phyloP scores from a whole-genome alignment of 2,888 invertebrate genomes.

The Drosophila mercatorum region DNA sequence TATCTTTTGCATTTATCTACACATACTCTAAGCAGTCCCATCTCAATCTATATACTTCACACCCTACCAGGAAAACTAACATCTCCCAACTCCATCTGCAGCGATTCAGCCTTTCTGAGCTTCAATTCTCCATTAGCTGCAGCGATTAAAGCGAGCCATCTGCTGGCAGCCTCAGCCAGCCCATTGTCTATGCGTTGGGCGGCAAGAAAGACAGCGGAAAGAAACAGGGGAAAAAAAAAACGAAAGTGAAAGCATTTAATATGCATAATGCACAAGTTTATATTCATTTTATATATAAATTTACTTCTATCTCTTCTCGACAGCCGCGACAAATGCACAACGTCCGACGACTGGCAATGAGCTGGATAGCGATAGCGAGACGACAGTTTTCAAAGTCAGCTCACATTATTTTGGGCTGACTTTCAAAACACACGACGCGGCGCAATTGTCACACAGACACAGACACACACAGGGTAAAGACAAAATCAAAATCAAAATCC shows the following conservation, averaged over 20 bases:
- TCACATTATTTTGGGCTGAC: slow-evolving; percentile 40
- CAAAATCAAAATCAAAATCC: slow-evolving; percentile 18
- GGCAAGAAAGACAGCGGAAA: background rate
- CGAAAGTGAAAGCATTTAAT: slow-evolving; percentile 81
- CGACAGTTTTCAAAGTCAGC: slow-evolving; percentile 37
- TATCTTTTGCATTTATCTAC: background rate
- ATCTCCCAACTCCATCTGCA: background rate
- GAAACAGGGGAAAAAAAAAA: slow-evolving; percentile 30
- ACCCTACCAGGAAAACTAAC: background rate
- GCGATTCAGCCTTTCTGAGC: slow-evolving; percentile 3
- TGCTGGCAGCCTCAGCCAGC: slow-evolving; percentile 6
- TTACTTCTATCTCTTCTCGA: slow-evolving; percentile 7
- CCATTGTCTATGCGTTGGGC: slow-evolving; percentile 12
- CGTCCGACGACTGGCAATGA: slow-evolving; percentile 14
- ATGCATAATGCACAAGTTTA: slow-evolving; percentile 71
- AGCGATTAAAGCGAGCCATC: slow-evolving; percentile 19
- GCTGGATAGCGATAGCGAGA: slow-evolving; percentile 6
- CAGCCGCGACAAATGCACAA: slow-evolving; percentile 17
- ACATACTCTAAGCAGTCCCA: too few species aligned
- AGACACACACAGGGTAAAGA: background rate
- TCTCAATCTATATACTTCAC: too few species aligned
- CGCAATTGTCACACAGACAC: slow-evolving; percentile 44
- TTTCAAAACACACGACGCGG: slow-evolving; percentile 46
- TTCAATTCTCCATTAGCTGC: slow-evolving; percentile 20
- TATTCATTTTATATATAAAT: slow-evolving; percentile 15